These are phyloP conservation scores for Trichomycterus rosablanca DNA, from an alignment of 2,113 vertebrate genomes.

Conservation along the genomic window DNA sequence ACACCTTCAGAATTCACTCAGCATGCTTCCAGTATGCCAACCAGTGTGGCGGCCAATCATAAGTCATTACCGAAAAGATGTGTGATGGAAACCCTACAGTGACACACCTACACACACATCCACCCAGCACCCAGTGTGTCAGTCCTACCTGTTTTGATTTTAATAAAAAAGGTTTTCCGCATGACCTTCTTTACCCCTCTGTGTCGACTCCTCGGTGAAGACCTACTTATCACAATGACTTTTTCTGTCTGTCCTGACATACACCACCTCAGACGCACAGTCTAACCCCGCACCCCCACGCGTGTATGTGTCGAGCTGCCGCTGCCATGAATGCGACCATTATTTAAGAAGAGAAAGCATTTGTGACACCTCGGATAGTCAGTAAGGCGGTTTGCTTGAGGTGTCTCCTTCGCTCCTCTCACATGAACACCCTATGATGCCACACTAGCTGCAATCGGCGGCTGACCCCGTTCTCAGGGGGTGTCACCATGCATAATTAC, in stretches of 20 bases:
- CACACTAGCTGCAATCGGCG: slow-evolving; percentile 12
- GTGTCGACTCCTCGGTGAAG: slow-evolving; percentile 9
- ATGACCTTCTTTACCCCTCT: slow-evolving; percentile 31
- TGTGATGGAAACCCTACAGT: slow-evolving; percentile 42
- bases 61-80: slow-evolving; percentile 42
- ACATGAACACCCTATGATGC: slow-evolving; percentile 41
- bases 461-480: slow-evolving; percentile 27
- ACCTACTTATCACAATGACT: slow-evolving; percentile 26
- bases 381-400: slow-evolving; percentile 11
- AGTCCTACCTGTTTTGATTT: slow-evolving; percentile 41
- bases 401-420: slow-evolving; percentile 45
- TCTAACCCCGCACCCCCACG: neutral
- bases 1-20: neutral
- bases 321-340: slow-evolving; percentile 38
- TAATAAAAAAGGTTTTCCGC: slow-evolving; percentile 28
- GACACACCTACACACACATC: slow-evolving; percentile 32
- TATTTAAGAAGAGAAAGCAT: slow-evolving; percentile 48
- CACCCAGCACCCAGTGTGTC: slow-evolving; percentile 32
- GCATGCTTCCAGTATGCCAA: no score
- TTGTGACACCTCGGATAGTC: slow-evolving; percentile 48
- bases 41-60: slow-evolving; percentile 40
- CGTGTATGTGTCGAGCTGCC: slow-evolving; percentile 17
- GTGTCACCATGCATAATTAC: slow-evolving; percentile 43
- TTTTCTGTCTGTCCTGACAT: slow-evolving; percentile 25
- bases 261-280: neutral